These are phyloP conservation scores for Dromius quadrimaculatus DNA, from an alignment of 2,888 invertebrate species.

Conservation along the genomic window DNA sequence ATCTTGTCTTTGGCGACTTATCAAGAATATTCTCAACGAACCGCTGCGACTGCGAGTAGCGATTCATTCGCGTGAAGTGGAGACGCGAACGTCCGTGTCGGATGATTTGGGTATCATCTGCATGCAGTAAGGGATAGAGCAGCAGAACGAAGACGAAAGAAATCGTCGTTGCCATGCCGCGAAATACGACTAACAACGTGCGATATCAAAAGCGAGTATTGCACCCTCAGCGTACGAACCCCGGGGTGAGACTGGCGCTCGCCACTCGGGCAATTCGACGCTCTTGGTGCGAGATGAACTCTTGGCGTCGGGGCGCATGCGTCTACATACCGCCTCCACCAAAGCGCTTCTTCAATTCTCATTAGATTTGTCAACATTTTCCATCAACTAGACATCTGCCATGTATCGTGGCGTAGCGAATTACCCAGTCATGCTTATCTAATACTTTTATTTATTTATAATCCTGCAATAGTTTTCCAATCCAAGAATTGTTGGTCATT, in stretches of 20 bases:
- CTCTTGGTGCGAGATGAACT: slow-evolving; percentile 22
- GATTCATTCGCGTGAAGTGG: slow-evolving; percentile 38
- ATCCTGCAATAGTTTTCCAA: no score
- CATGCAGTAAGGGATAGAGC: not conserved
- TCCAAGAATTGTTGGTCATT: no score
- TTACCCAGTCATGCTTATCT: slow-evolving; percentile 15
- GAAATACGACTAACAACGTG: not conserved
- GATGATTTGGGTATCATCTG: slow-evolving; percentile 59
- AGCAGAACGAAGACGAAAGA: not conserved
- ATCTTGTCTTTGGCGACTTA: slow-evolving; percentile 43
- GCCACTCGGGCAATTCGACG: slow-evolving; percentile 4
- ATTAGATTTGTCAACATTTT: slow-evolving; percentile 36
- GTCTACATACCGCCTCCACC: not conserved
- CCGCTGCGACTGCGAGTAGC: slow-evolving; percentile 26
- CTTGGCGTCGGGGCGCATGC: no score
- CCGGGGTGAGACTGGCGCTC: slow-evolving; percentile 34
- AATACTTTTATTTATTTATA: no score
- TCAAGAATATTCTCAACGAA: slow-evolving; percentile 46
- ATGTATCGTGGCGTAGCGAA: not conserved
- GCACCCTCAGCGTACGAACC: slow-evolving; percentile 14
- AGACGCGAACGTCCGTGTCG: slow-evolving; percentile 66
- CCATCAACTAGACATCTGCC: slow-evolving; percentile 28
- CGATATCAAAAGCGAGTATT: slow-evolving; percentile 2
- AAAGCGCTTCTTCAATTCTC: slow-evolving; percentile 26
- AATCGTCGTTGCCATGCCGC: slow-evolving; percentile 1